Conservation (phyloP, 2,888 invertebrate species). For the Bombyx huttoni region DNA sequence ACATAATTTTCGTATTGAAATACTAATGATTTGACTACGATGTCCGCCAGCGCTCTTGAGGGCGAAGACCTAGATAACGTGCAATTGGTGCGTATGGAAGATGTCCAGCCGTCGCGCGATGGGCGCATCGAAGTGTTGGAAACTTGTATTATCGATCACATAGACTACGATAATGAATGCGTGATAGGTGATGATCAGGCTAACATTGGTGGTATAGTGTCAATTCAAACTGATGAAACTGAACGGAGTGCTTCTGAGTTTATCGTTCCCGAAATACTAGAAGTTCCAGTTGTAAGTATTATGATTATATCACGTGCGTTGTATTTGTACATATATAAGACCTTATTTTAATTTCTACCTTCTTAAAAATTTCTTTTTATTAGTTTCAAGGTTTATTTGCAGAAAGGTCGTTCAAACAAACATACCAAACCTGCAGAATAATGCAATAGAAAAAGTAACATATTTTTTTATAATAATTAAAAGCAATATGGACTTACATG, state of each 20-base stretch:
- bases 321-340: no score
- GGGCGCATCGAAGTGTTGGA: constrained; percentile 24
- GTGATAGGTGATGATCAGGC: constrained; percentile 39
- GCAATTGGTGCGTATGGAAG: constrained; percentile 54
- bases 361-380: no score
- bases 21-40: constrained; percentile 22
- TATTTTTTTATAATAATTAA: no score
- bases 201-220: constrained; percentile 51
- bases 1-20: constrained; percentile 5
- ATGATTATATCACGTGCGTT: not conserved
- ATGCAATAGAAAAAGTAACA: no score
- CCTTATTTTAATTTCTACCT: no score
- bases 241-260: constrained; percentile 12
- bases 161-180: constrained; percentile 30
- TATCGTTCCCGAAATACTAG: constrained; percentile 16
- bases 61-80: constrained; percentile 49
- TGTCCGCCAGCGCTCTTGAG: constrained; percentile 43
- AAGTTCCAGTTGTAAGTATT: constrained; percentile 16
- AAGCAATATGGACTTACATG: no score
- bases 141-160: constrained; percentile 26
- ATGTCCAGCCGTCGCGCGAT: constrained; percentile 45
- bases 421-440: no score
- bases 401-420: no score
- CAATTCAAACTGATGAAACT: constrained; percentile 38
- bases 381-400: no score